Percentiles rank a stretch among this genome's conserved stretches.
phyloP scores from a whole-genome alignment of 2,113 vertebrate genomes.

The Scophthalmus maximus region DNA sequence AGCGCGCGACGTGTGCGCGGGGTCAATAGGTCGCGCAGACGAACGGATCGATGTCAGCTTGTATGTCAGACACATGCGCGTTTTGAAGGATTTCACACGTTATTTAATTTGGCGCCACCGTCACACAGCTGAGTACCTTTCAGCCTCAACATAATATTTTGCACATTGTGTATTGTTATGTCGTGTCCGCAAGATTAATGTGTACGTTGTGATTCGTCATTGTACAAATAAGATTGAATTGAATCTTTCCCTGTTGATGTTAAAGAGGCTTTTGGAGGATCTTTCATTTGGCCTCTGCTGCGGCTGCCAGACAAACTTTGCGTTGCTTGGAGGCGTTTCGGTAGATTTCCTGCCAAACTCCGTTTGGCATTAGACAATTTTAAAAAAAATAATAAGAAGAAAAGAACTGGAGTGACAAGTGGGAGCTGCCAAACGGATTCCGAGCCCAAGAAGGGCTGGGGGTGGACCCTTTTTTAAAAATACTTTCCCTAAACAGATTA shows the following conservation, averaged over 20 bases:
- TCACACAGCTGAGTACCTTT: no score
- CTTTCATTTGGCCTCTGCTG: background rate
- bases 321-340: background rate
- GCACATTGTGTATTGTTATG: no score
- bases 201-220: no score
- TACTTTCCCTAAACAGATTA: background rate
- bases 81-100: no score
- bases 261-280: background rate
- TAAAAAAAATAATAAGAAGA: background rate
- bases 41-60: slow-evolving; percentile 18
- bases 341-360: background rate
- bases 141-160: no score
- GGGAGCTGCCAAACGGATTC: background rate
- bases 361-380: background rate
- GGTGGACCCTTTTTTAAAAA: background rate
- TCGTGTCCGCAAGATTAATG: no score
- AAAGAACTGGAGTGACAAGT: background rate
- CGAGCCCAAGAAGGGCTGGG: background rate
- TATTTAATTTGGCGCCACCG: no score
- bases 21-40: slow-evolving; percentile 18
- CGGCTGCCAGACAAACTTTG: background rate
- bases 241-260: background rate
- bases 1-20: background rate
- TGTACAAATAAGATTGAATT: no score
- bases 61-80: no score